Evolutionary conservation across 2,113 vertebrate genomes (phyloP).

Genomic region (Heterotis niloticus): DNA sequence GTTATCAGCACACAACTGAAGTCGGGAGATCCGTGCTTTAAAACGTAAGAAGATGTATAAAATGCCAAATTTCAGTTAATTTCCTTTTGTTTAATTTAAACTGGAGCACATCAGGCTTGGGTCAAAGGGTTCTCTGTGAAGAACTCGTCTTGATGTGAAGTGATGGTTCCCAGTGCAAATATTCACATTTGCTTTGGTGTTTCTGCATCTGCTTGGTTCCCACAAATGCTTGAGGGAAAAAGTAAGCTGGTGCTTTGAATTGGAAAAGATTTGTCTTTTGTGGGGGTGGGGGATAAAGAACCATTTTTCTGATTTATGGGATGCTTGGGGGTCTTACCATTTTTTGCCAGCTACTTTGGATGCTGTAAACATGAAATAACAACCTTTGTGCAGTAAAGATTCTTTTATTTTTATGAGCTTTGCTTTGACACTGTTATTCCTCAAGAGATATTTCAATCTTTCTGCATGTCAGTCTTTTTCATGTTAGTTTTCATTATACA

Average conservation of each 20-base stretch:
- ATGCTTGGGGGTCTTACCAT: neutral
- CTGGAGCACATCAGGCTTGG: neutral
- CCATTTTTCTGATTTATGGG: neutral
- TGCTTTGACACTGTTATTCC: neutral
- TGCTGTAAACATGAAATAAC: neutral
- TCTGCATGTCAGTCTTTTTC: neutral
- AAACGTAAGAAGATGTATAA: constrained; percentile 77
- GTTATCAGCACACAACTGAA: constrained; percentile 93
- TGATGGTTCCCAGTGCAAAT: neutral
- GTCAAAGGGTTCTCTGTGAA: neutral
- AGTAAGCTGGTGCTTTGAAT: no score
- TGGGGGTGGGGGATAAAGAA: neutral
- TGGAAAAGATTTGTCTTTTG: no score
- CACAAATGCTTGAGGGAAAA: no score
- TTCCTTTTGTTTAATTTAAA: neutral
- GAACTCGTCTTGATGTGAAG: neutral
- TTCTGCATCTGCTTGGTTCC: no score
- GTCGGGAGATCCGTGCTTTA: constrained; percentile 98
- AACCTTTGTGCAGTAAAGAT: neutral
- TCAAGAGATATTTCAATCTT: neutral
- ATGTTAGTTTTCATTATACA: neutral
- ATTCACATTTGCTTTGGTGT: neutral
- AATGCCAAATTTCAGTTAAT: no score
- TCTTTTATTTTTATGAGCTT: neutral
- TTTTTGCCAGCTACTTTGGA: neutral